Percentiles rank a stretch among this genome's conserved stretches.
Conservation (phyloP, 2,113 vertebrate genomes). For the Psilopogon haemacephalus region DNA sequence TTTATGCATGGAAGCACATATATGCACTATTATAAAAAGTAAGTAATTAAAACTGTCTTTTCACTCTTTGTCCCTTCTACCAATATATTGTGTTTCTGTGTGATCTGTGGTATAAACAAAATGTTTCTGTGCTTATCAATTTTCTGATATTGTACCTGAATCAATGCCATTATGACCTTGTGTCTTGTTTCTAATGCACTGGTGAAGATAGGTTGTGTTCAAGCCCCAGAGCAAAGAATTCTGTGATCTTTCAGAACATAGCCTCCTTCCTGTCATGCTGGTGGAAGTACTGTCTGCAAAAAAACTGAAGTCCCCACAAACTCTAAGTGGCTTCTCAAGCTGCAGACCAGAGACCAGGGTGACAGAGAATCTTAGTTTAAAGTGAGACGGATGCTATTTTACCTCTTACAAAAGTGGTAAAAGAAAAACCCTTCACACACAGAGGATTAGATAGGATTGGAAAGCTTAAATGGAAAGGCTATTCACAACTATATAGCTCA, state of each 20-base stretch:
- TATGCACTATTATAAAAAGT: background rate
- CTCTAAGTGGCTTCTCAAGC: background rate
- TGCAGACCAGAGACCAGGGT: background rate
- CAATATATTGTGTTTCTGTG: background rate
- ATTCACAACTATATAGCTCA: too few relatives aligned
- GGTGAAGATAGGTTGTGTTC: background rate
- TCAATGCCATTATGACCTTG: background rate
- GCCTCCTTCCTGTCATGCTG: background rate
- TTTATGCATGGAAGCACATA: background rate
- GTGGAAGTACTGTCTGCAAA: background rate
- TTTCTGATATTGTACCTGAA: background rate
- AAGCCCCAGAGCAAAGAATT: background rate
- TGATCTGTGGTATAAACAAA: background rate
- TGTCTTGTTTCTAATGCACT: background rate
- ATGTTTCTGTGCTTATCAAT: background rate
- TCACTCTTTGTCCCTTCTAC: background rate
- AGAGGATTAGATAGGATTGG: too few relatives aligned
- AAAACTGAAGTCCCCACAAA: background rate
- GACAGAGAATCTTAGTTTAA: too few relatives aligned
- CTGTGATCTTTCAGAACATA: background rate
- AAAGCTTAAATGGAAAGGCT: too few relatives aligned
- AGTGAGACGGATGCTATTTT: too few relatives aligned
- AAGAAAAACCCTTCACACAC: too few relatives aligned
- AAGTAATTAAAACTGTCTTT: conserved; percentile 17
- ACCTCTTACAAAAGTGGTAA: too few relatives aligned